Evolutionary conservation across 2,888 invertebrate species (phyloP), one percentile per base, ranked within the genome.

Genomic region (Lasioglossum calceatum): DNA sequence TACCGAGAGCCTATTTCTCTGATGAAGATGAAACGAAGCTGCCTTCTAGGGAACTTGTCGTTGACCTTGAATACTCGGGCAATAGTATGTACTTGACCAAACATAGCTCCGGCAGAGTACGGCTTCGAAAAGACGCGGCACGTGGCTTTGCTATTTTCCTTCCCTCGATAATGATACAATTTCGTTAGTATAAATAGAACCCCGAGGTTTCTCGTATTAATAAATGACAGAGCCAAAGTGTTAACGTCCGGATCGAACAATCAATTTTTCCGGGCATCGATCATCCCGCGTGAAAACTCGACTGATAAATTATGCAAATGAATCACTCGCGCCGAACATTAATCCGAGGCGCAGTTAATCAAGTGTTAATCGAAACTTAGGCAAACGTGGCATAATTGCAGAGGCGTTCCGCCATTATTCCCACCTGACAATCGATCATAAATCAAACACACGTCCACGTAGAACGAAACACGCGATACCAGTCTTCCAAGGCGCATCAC

Each of bases 361-460:
- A 42, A 42, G 0, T n/a, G 47, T 72, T 42, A 32, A 14, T 50
- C 58, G 39, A 74, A 70, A 74, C 27, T 74, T 71, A 32, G 64
- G 78, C 32, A 84, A 75, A 84, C 50, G 47, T 61, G 47, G 78
- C 74, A 47, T 78, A 74, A 84, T 84, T 77, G 70, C 19, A 61
- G 27, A 36, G 67, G 74, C 27, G 54, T 50, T 2, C 50, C 23
- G 32, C 64, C 42, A 32, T 77, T 73, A 61, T 73, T 70, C 47
- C 7, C 32, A 36, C 12, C 54, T 27, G 42, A 42, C 74, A 70
- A 84, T 77, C 7, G 70, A 84, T 84, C 84, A 36, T 84, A 84
- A 84, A 84, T 84, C 84, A 84, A 83, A 84, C 78, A 75, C 74
- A 61, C 77, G 78, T 84, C 78, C 72, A 44, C 19, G 39, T 27